These are phyloP conservation scores for Platyura marginata DNA, from an alignment of 1,140 invertebrate genomes.

Conservation along the genomic window DNA sequence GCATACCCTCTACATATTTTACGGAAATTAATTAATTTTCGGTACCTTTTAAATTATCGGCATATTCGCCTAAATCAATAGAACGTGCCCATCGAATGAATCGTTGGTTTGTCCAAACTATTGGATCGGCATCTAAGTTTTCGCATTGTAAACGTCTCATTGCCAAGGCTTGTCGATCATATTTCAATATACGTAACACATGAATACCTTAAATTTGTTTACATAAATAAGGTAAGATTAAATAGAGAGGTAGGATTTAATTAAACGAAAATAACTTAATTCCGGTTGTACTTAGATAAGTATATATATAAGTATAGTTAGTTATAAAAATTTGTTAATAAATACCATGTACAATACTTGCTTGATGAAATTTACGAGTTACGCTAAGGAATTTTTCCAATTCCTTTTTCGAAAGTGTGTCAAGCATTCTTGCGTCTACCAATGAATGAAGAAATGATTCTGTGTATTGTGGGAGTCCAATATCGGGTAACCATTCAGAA, in stretches of 20 bases:
- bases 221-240: not conserved
- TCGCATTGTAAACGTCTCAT: conserved; percentile 76
- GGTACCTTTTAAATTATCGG: conserved; percentile 86
- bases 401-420: conserved; percentile 83
- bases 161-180: conserved; percentile 75
- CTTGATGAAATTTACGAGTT: conserved; percentile 82
- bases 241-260: not conserved
- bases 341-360: conserved; percentile 70
- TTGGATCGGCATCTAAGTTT: conserved; percentile 67
- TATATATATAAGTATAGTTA: not conserved
- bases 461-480: conserved; percentile 75
- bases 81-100: conserved; percentile 82
- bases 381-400: conserved; percentile 81
- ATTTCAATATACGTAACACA: conserved; percentile 76
- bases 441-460: conserved; percentile 76
- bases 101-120: conserved; percentile 89
- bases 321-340: not conserved
- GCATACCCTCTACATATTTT: too few relatives aligned
- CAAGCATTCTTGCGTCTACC: conserved; percentile 80
- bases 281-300: not conserved
- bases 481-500: conserved; percentile 76
- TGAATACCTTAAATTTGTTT: conserved; percentile 39
- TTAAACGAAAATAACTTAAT: not conserved
- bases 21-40: too few relatives aligned
- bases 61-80: conserved; percentile 85